Conservation (phyloP, 2,113 vertebrate species). For the Poeciliopsis prolifica region DNA sequence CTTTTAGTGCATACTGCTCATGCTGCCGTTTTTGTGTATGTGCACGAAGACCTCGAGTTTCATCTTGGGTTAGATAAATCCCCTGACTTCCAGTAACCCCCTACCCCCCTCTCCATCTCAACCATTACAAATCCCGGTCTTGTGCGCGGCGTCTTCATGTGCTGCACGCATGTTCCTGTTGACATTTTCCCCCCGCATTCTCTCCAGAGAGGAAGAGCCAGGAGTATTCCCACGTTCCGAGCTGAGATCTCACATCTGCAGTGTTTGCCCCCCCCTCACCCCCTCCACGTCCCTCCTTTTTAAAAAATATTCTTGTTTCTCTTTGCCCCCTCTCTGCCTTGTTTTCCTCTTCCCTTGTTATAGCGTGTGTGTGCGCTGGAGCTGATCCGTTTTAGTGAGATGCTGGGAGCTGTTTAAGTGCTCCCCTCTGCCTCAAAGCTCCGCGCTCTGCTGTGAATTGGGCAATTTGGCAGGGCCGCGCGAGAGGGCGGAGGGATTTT, state of each 20-base stretch:
- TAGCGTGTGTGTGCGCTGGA: conserved; percentile 43
- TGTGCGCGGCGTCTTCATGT: conserved; percentile 23
- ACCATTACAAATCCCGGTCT: conserved; percentile 45
- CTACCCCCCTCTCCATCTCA: conserved; percentile 7
- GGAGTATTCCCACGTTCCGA: conserved; percentile 70
- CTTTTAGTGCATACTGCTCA: conserved; percentile 46
- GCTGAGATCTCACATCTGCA: conserved; percentile 60
- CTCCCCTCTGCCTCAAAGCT: conserved; percentile 45
- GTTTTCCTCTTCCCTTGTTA: conserved; percentile 36
- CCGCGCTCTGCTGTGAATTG: conserved; percentile 43
- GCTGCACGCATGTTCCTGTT: conserved; percentile 42
- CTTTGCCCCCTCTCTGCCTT: conserved; percentile 15
- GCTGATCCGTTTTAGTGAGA: conserved; percentile 50
- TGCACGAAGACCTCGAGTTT: conserved; percentile 56
- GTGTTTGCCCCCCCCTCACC: conserved; percentile 31
- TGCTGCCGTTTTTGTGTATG: conserved; percentile 39
- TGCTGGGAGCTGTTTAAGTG: conserved; percentile 41
- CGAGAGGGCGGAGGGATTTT: conserved; percentile 27
- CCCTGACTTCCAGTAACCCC: conserved; percentile 36
- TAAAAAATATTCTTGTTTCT: conserved; percentile 12
- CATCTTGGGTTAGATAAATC: conserved; percentile 62
- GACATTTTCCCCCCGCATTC: conserved; percentile 65
- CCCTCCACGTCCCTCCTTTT: conserved; percentile 16
- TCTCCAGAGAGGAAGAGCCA: conserved; percentile 55
- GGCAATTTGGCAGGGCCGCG: conserved; percentile 26